phyloP scores from a whole-genome alignment of 1,140 invertebrate genomes.

The Lineus longissimus region DNA sequence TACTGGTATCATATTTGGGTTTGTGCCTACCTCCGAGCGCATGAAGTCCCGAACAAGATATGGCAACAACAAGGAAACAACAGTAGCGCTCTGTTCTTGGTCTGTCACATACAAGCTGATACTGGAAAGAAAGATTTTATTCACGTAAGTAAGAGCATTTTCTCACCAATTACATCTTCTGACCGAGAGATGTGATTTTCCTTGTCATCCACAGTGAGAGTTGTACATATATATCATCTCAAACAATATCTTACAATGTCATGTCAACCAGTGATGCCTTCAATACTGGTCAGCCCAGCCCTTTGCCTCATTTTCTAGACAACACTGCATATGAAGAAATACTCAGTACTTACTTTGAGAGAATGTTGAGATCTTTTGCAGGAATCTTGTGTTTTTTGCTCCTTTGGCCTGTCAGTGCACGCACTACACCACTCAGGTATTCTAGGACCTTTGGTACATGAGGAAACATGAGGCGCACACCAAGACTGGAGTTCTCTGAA shows the following conservation, averaged over 20 bases:
- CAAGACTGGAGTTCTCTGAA: slow-evolving; percentile 62
- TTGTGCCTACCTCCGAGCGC: slow-evolving; percentile 27
- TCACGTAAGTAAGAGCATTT: no score
- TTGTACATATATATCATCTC: no score
- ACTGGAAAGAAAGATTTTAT: slow-evolving; percentile 26
- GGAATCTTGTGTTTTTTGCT: slow-evolving; percentile 58
- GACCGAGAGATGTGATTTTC: no score
- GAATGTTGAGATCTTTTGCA: slow-evolving; percentile 69
- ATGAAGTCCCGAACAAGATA: slow-evolving; percentile 57
- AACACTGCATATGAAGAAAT: no score
- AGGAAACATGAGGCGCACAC: slow-evolving; percentile 69
- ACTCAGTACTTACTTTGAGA: slow-evolving; percentile 60
- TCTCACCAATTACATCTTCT: no score
- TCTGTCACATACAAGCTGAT: slow-evolving; percentile 44
- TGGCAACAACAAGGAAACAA: slow-evolving; percentile 70
- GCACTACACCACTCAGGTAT: slow-evolving; percentile 58
- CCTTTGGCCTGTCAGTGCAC: slow-evolving; percentile 54
- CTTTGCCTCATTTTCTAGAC: no score
- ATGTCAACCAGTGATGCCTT: no score
- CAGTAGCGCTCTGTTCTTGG: slow-evolving; percentile 58
- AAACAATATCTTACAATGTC: no score
- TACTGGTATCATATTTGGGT: no score
- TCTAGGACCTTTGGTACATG: slow-evolving; percentile 69
- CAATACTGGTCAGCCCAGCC: no score
- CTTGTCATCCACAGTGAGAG: no score